Percentiles rank a stretch among this genome's conserved stretches.
Evolutionary conservation across 2,888 invertebrate genomes (phyloP).

Genomic region (Drosophila anomalata): DNA sequence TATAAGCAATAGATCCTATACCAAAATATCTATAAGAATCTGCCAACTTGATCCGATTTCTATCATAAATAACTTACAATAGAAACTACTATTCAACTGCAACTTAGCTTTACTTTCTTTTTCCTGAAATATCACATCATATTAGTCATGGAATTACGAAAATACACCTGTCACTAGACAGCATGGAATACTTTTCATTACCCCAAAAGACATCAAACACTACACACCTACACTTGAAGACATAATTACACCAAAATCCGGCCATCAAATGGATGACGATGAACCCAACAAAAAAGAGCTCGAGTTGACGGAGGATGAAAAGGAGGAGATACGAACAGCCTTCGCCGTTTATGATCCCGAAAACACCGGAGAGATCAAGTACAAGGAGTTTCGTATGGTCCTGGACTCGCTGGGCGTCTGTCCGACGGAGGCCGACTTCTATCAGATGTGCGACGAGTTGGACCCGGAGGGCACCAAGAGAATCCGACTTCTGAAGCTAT

Average conservation of each 20-base stretch:
- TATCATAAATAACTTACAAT: too few species aligned
- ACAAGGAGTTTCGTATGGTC: neutral
- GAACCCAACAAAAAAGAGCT: neutral
- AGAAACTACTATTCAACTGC: neutral
- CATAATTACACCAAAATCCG: neutral
- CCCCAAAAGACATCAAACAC: neutral
- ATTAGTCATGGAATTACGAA: neutral
- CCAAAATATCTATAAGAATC: too few species aligned
- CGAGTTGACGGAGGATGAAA: neutral
- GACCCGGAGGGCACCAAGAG: neutral
- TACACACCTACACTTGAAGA: neutral
- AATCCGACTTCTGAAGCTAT: neutral
- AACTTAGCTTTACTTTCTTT: too few species aligned
- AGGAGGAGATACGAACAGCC: neutral
- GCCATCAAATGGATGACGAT: neutral
- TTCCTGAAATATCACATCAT: neutral
- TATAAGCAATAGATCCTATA: too few species aligned
- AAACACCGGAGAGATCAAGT: neutral
- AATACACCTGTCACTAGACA: neutral
- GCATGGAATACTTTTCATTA: neutral
- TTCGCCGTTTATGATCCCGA: neutral
- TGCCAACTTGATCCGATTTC: too few species aligned
- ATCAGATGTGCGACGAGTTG: constrained; percentile 2
- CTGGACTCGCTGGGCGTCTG: constrained; percentile 1
- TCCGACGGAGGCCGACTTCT: constrained; percentile 15